phyloP scores from a whole-genome alignment of 2,797 vertebrate genomes.

The Enteromius treurensis region DNA sequence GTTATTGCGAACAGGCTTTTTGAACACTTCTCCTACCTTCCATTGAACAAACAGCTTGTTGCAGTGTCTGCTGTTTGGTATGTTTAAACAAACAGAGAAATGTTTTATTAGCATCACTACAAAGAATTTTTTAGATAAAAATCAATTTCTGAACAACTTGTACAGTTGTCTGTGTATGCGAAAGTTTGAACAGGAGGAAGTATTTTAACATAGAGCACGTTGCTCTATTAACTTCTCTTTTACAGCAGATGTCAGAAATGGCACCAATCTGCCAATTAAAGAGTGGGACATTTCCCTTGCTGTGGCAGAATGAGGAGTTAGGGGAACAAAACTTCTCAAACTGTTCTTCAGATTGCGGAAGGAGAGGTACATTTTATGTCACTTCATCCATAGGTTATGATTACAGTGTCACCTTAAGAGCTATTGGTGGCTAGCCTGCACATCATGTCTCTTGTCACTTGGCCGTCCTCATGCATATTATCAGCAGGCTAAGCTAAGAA shows the following conservation, averaged over 20 bases:
- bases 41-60: neutral
- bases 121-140: neutral
- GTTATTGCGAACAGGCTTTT: conserved; percentile 4
- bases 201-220: neutral
- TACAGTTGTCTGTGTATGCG: neutral
- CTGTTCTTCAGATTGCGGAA: neutral
- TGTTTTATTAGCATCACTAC: neutral
- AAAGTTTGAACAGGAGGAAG: neutral
- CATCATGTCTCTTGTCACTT: conserved; percentile 39
- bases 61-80: neutral
- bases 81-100: neutral
- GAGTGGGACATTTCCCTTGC: neutral
- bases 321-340: conserved; percentile 19
- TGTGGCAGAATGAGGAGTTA: conserved; percentile 10
- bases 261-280: conserved; percentile 27
- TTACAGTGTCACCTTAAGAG: conserved; percentile 52
- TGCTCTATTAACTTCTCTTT: neutral
- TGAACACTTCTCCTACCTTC: neutral
- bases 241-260: conserved; percentile 14
- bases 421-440: conserved; percentile 9
- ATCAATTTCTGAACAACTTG: neutral
- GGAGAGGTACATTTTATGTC: conserved; percentile 30
- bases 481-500: conserved; percentile 27
- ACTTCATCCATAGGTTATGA: conserved; percentile 50
- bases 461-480: conserved; percentile 28